Evolutionary conservation across 2,797 vertebrate species (phyloP), one percentile per base, ranked within the genome.

Genomic region (Cossypha heuglini): DNA sequence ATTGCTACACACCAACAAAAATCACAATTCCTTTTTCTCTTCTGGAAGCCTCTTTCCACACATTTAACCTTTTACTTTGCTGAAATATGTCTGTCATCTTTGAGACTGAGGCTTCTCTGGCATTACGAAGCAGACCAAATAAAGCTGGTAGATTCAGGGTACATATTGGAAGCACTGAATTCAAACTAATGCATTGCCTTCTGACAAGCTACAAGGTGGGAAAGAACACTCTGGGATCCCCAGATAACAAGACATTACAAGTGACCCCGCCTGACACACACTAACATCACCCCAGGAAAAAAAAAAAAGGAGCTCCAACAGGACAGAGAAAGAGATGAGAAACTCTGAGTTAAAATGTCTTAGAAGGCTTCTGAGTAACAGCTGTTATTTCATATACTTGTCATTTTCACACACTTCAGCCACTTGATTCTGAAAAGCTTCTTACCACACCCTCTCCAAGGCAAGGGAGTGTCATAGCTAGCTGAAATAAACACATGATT

Each of bases 71-170:
- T 58, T 42, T 13, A 22, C 11, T 82, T 75, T 14, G n/a, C 72
- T 69, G 55, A 16, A 88, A 57, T 25, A 38, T 0, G 0, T 42
- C 37, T 24, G 17, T 7, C 31, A 29, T 14, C 35, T 83, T 55
- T 29, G 45, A 68, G 42, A 38, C 73, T n/a, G 38, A 59, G 33
- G 51, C 19, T 43, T 26, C 20, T 22, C 33, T 64, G 51, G 40
- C 42, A 28, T n/a, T 9, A 77, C 37, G 46, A 84, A 8, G 16
- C 28, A 76, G 55, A 46, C 16, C 55, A 73, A 69, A 42, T 26
- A 52, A 52, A 80, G 42, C 55, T 17, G 31, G 52, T 29, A 29
- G 55, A 37, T 13, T 58, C 29, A 35, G 42, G 28, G 33, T 55
- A 73, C 45, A 15, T 13, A 16, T 0, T 37, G 76, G 38, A 82